Base-by-base conservation (phyloP, 2,888 invertebrate genomes). In the Baronia brevicornis region DNA sequence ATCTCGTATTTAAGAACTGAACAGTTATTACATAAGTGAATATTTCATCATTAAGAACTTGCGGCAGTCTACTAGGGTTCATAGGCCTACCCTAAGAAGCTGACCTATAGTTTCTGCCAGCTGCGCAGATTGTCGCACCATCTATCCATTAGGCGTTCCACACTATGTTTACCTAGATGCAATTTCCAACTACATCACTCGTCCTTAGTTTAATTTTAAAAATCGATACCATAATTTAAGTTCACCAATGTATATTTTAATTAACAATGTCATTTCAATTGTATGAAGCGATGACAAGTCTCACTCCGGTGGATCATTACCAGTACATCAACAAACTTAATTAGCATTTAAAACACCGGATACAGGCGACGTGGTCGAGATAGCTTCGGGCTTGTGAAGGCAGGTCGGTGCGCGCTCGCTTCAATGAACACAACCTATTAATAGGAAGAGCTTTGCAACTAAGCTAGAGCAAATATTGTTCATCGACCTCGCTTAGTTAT, bases 341-440 rank as follows among this genome's bases (percentile, higher is more conserved):
- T 41, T 34, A 30, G 23, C 27, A 20, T 31, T 33, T 44, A 38
- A 42, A 41, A 38, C 33, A 15, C 24, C 22, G 25, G 14, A 20
- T 11, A 18, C 17, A 33, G 27, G 14, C 12, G 14, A 24, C 17
- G 27, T 26, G 38, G 7, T 23, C 19, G 33, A 33, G 30, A 28
- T 38, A 32, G 33, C 42, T 36, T 26, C 26, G 28, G 36, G 38
- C 38, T 39, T 39, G 49, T 50, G 46, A 42, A 28, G 33, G 36
- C 39, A 46, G 46, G 52, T 50, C 47, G 51, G 48, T 44, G 36
- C 29, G 23, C 39, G 35, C 37, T 34, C 48, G 51, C 45, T 53
- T 38, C 43, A 30, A 29, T 51, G 50, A 47, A 45, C 54, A 45
- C 38, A 42, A 28, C 39, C 50, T 60, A 58, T 55, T 55, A 54